A percentile compares a stretch with the other conserved stretches of the same genome.
These are phyloP conservation scores for Columba guinea DNA, from an alignment of 2,797 vertebrate species.

Conservation along the genomic window DNA sequence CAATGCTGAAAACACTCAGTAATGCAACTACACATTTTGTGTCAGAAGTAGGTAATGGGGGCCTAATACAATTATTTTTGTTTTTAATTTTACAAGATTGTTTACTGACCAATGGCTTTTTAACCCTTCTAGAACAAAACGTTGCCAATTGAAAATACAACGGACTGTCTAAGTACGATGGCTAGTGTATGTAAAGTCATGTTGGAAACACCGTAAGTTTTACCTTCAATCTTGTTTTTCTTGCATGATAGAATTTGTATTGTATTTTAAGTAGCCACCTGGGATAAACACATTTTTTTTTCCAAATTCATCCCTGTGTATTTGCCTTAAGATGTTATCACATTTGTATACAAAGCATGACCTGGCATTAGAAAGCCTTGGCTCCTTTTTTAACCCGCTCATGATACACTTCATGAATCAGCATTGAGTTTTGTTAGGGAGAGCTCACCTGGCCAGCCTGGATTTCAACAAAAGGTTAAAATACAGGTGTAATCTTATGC, in stretches of 20 bases:
- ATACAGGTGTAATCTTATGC: neutral
- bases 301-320: neutral
- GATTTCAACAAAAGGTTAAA: neutral
- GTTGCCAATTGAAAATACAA: slow-evolving; percentile 97
- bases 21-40: slow-evolving; percentile 96
- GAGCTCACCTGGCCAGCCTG: neutral
- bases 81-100: neutral
- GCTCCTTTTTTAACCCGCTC: neutral
- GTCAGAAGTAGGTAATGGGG: slow-evolving; percentile 83
- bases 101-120: neutral
- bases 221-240: neutral
- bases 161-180: slow-evolving; percentile 98
- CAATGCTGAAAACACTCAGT: slow-evolving; percentile 98
- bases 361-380: neutral
- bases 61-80: neutral
- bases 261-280: neutral
- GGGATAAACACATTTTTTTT: neutral
- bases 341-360: neutral
- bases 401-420: neutral
- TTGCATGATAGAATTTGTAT: neutral
- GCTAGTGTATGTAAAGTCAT: slow-evolving; percentile 99
- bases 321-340: neutral
- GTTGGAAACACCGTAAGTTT: slow-evolving; percentile 98
- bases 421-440: neutral
- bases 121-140: slow-evolving; percentile 90